Evolutionary conservation across 1,140 invertebrate species (phyloP).

Genomic region (Papilio helenus): DNA sequence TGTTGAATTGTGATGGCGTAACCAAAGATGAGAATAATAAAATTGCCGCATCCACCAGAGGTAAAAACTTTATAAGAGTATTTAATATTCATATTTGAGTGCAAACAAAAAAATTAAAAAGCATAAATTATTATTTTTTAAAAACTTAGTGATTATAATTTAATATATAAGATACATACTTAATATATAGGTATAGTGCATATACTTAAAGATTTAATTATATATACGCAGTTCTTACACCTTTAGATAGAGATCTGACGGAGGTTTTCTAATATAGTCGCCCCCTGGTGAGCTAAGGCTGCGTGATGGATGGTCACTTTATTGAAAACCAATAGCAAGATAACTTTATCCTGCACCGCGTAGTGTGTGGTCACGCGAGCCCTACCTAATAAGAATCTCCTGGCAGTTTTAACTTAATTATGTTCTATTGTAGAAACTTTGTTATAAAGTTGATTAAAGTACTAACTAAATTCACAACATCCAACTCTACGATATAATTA

Average conservation of each 20-base stretch:
- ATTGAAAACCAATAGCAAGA: slow-evolving; percentile 77
- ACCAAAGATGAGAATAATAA: slow-evolving; percentile 8
- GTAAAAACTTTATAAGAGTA: background rate
- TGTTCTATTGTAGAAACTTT: slow-evolving; percentile 38
- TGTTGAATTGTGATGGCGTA: slow-evolving; percentile 17
- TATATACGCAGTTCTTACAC: slow-evolving; percentile 39
- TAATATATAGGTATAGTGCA: background rate
- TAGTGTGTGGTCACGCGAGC: slow-evolving; percentile 68
- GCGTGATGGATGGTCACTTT: slow-evolving; percentile 76
- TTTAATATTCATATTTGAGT: background rate
- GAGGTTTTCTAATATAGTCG: slow-evolving; percentile 80
- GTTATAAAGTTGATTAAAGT: slow-evolving; percentile 1
- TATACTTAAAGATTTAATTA: slow-evolving; percentile 16
- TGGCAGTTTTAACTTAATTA: slow-evolving; percentile 52
- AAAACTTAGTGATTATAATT: too few species aligned
- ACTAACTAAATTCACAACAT: slow-evolving; percentile 26
- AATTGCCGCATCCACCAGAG: background rate
- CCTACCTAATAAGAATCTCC: slow-evolving; percentile 44
- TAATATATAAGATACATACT: too few species aligned
- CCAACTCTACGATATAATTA: slow-evolving; percentile 25
- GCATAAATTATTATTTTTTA: background rate
- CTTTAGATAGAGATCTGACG: slow-evolving; percentile 53
- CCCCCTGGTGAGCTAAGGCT: slow-evolving; percentile 74
- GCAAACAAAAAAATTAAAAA: background rate
- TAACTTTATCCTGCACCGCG: slow-evolving; percentile 51